Percentiles rank a stretch among this genome's conserved stretches.
These are phyloP conservation scores for Prosapia bicincta DNA, from an alignment of 2,888 invertebrate species.

Conservation along the genomic window DNA sequence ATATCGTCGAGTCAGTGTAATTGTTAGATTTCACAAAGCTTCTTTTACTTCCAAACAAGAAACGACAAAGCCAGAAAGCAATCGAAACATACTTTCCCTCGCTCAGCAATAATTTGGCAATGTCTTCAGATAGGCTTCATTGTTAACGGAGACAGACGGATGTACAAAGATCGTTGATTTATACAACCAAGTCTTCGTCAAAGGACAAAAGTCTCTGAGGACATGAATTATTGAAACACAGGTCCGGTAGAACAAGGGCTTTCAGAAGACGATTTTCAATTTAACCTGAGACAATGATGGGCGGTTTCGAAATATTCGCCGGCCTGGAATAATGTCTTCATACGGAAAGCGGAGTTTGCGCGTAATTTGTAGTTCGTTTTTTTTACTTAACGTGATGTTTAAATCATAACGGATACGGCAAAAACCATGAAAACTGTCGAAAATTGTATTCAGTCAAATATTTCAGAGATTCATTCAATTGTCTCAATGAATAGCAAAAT, in stretches of 20 bases:
- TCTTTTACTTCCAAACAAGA: too few relatives aligned
- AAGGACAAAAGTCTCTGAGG: neutral
- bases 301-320: neutral
- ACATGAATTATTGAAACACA: neutral
- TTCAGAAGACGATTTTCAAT: neutral
- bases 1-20: too few relatives aligned
- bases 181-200: neutral
- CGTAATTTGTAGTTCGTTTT: neutral
- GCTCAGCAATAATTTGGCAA: neutral
- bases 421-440: neutral
- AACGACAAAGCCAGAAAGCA: too few relatives aligned
- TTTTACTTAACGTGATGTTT: neutral
- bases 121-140: neutral
- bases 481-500: too few relatives aligned
- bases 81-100: too few relatives aligned
- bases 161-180: neutral
- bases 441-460: neutral
- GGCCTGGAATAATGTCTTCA: neutral
- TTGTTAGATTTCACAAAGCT: too few relatives aligned
- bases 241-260: neutral
- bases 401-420: neutral
- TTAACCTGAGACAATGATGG: neutral
- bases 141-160: neutral
- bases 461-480: too few relatives aligned
- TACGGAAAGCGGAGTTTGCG: neutral